These are phyloP conservation scores for Equus quagga DNA, from an alignment of 2,113 vertebrate species.

Conservation along the genomic window DNA sequence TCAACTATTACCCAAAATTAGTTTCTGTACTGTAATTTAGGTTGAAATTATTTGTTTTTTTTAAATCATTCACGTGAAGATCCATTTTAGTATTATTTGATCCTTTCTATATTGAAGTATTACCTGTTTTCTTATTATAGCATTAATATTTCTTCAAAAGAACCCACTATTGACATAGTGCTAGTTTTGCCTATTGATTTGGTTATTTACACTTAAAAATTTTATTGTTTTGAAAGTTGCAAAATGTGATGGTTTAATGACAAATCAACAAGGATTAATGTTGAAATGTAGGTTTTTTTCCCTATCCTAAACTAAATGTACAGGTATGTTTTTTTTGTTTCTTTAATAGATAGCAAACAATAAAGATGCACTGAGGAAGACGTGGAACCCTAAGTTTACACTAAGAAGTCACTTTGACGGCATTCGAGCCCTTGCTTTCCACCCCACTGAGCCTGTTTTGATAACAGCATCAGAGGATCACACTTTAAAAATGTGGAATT, in stretches of 20 bases:
- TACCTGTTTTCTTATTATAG: not conserved
- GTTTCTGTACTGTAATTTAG: not conserved
- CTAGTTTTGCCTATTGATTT: constrained; percentile 41
- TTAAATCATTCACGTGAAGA: not conserved
- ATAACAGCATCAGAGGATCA: constrained; percentile 99
- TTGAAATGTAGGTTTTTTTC: constrained; percentile 54
- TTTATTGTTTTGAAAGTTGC: not conserved
- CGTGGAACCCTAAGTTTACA: constrained; percentile 99
- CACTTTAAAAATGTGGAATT: constrained; percentile 99
- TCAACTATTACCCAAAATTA: not conserved
- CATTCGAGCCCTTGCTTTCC: constrained; percentile 96
- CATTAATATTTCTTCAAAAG: constrained; percentile 31
- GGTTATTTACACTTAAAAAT: constrained; percentile 46
- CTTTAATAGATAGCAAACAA: constrained; percentile 95
- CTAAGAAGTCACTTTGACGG: constrained; percentile 99
- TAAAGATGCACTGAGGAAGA: constrained; percentile 98
- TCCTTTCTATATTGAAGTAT: constrained; percentile 23
- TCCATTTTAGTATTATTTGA: constrained; percentile 4
- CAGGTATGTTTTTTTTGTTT: constrained; percentile 76
- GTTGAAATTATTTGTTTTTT: constrained; percentile 31
- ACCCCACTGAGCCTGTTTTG: constrained; percentile 96
- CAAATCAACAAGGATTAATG: constrained; percentile 68
- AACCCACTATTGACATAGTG: not conserved
- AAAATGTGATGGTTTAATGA: constrained; percentile 11
- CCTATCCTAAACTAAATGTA: constrained; percentile 58